A percentile compares a stretch with the other conserved stretches of the same genome.
Evolutionary conservation across 2,113 vertebrate genomes (phyloP).

Genomic region (Sylvilagus bachmani): DNA sequence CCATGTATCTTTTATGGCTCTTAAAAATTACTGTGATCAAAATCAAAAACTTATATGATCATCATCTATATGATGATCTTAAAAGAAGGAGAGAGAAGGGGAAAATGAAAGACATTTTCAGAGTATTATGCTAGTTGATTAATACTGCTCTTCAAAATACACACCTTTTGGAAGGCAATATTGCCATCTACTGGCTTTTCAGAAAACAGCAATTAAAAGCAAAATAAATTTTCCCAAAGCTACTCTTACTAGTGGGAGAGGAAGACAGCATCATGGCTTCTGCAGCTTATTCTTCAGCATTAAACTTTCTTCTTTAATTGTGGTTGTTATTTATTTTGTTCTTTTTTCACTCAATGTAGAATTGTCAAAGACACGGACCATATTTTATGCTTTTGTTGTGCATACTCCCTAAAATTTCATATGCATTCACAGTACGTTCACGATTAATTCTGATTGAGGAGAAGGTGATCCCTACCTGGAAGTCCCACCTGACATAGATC

Average conservation of each 20-base stretch:
- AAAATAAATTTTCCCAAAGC: slow-evolving; percentile 15
- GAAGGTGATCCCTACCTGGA: neutral
- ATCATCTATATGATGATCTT: neutral
- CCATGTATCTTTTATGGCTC: neutral
- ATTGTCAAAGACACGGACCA: neutral
- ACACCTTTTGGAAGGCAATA: neutral
- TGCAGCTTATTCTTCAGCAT: slow-evolving; percentile 22
- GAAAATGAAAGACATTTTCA: neutral
- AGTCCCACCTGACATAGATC: neutral
- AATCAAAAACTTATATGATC: neutral
- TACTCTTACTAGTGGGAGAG: neutral
- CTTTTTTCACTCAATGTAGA: slow-evolving; percentile 18
- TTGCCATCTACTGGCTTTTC: slow-evolving; percentile 74
- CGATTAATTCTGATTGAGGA: neutral
- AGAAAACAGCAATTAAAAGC: slow-evolving; percentile 40
- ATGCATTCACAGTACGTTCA: neutral
- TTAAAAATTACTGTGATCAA: neutral
- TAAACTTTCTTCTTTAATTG: neutral
- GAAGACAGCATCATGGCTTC: neutral
- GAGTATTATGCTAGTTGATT: neutral
- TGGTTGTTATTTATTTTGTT: neutral
- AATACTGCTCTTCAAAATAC: neutral
- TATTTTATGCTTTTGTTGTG: slow-evolving; percentile 39
- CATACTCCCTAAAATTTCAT: slow-evolving; percentile 21
- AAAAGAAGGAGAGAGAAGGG: neutral